These are phyloP conservation scores for Lasioglossum morio DNA, from an alignment of 2,888 invertebrate species.

Conservation along the genomic window DNA sequence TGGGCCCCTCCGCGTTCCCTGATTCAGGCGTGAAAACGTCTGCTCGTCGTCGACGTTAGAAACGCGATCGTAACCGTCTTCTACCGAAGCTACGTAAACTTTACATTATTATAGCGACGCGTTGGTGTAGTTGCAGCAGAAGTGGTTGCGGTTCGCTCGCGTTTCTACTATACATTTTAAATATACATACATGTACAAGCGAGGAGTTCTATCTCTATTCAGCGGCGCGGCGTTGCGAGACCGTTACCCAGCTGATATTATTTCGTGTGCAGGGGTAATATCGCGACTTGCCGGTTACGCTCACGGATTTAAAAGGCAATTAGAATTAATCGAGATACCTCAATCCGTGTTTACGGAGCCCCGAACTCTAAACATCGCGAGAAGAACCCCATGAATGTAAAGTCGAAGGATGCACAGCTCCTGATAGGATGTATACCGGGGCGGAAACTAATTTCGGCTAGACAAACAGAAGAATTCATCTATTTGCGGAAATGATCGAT, in stretches of 20 bases:
- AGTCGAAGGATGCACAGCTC: slow-evolving; percentile 16
- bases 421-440: background rate
- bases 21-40: slow-evolving; percentile 62
- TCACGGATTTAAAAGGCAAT: background rate
- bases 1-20: slow-evolving; percentile 16
- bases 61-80: slow-evolving; percentile 49
- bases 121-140: slow-evolving; percentile 42
- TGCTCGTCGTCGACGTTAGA: slow-evolving; percentile 56
- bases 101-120: slow-evolving; percentile 52
- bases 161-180: slow-evolving; percentile 46
- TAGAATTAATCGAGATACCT: slow-evolving; percentile 20
- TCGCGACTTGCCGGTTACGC: background rate
- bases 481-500: slow-evolving; percentile 71
- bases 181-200: slow-evolving; percentile 30
- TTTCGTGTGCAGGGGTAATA: background rate
- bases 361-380: background rate
- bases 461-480: slow-evolving; percentile 69
- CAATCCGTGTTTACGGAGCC: slow-evolving; percentile 16
- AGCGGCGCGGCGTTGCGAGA: background rate
- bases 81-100: slow-evolving; percentile 51
- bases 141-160: slow-evolving; percentile 25
- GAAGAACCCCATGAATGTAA: slow-evolving; percentile 35
- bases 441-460: slow-evolving; percentile 68
- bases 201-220: slow-evolving; percentile 31
- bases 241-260: background rate